phyloP scores from a whole-genome alignment of 2,797 vertebrate genomes.

The Lophius americanus region DNA sequence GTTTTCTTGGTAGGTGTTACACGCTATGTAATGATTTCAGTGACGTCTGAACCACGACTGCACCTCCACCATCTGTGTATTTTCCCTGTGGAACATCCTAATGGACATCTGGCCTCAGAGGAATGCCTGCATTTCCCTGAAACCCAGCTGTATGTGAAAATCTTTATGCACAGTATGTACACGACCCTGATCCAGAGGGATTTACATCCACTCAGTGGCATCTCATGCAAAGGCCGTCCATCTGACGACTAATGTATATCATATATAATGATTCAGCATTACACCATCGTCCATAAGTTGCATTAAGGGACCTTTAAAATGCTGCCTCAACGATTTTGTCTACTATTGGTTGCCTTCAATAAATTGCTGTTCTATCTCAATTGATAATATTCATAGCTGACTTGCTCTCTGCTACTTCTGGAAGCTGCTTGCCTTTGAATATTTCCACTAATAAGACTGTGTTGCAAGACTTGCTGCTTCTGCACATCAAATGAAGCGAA shows the following conservation, averaged over 20 bases:
- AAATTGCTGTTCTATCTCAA: not conserved
- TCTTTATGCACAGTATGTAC: not conserved
- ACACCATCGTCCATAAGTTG: not conserved
- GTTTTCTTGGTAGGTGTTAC: too few relatives aligned
- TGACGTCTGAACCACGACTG: not conserved
- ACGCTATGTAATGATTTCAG: not conserved
- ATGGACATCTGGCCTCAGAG: slow-evolving; percentile 2
- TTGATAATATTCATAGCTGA: not conserved
- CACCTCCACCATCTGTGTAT: slow-evolving; percentile 10
- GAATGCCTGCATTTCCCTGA: slow-evolving; percentile 1
- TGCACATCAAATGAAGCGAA: not conserved
- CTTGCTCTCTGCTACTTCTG: not conserved
- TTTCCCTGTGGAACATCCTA: not conserved
- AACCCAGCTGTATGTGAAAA: not conserved
- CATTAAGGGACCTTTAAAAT: not conserved
- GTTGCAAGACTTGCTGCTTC: not conserved
- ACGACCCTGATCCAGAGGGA: not conserved
- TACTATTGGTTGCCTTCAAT: not conserved
- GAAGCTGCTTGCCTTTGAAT: not conserved
- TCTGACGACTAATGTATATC: not conserved
- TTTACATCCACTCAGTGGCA: not conserved
- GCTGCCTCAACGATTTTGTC: not conserved
- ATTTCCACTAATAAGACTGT: not conserved
- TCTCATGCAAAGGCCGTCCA: not conserved
- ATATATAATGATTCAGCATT: not conserved